Conservation (phyloP, 1,140 invertebrate species). For the Eueides isabella region DNA sequence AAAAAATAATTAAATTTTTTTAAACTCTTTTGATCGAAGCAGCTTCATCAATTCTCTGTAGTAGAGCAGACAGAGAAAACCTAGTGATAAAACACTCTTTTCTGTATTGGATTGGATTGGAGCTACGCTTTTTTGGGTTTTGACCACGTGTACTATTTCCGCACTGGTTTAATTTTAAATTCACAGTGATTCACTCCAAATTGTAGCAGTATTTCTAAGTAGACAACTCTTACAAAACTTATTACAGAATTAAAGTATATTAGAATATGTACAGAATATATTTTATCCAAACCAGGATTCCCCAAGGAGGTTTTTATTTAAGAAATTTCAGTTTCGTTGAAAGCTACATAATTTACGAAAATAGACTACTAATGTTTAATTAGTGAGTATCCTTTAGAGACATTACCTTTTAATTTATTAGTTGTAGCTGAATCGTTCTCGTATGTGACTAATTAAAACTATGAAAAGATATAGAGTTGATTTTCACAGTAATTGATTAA, state of each 20-base stretch:
- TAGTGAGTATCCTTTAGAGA: not conserved
- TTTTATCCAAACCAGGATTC: not conserved
- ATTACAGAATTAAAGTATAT: not conserved
- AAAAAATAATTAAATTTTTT: no score
- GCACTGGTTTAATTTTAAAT: no score
- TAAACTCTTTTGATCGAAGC: no score
- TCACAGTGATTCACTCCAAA: no score
- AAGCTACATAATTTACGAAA: conserved; percentile 9
- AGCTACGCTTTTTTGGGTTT: no score
- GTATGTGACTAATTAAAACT: not conserved
- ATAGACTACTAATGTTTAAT: conserved; percentile 1
- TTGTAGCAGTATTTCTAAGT: no score
- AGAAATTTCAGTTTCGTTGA: conserved; percentile 5
- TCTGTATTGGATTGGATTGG: no score
- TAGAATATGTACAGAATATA: not conserved
- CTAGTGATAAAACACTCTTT: no score
- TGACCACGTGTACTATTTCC: no score
- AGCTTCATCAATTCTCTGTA: no score
- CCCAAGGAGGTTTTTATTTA: not conserved
- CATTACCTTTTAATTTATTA: conserved; percentile 10
- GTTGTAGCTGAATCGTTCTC: not conserved
- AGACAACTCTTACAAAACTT: not conserved
- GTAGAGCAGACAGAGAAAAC: no score
- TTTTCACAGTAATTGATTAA: not conserved
- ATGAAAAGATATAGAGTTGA: not conserved